Conservation (phyloP, 2,113 vertebrate genomes). For the Brachyhypopomus occidentalis region DNA sequence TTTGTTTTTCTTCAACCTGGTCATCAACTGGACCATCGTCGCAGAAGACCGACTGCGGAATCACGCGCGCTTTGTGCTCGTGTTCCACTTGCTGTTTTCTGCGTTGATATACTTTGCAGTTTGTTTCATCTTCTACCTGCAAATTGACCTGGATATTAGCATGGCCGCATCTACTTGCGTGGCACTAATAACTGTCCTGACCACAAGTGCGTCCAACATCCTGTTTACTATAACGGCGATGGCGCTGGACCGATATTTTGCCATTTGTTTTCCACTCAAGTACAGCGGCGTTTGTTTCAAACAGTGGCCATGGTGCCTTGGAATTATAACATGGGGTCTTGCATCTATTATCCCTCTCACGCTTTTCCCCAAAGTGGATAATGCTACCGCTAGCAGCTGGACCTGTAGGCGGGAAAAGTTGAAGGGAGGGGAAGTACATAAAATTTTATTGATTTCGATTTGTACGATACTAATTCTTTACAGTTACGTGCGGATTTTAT, state of each 20-base stretch:
- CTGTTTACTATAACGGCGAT: conserved; percentile 76
- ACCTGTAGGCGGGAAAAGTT: conserved; percentile 59
- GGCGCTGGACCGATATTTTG: conserved; percentile 75
- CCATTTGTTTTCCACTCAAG: conserved; percentile 75
- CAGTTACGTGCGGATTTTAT: conserved; percentile 72
- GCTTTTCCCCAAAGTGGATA: conserved; percentile 23
- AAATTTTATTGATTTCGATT: conserved; percentile 65
- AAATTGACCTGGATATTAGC: conserved; percentile 54
- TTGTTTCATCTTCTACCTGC: conserved; percentile 71
- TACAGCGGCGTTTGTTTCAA: conserved; percentile 59
- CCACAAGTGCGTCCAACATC: conserved; percentile 74
- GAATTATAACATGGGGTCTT: conserved; percentile 67
- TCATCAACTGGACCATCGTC: conserved; percentile 75
- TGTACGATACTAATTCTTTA: conserved; percentile 72
- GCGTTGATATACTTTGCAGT: conserved; percentile 69
- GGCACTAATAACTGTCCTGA: conserved; percentile 62
- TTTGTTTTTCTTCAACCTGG: conserved; percentile 73
- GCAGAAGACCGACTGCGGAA: conserved; percentile 65
- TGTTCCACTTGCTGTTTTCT: conserved; percentile 74
- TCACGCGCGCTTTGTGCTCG: conserved; percentile 74
- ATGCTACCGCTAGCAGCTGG: rapidly evolving
- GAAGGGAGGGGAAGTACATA: conserved; percentile 58
- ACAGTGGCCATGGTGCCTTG: conserved; percentile 70
- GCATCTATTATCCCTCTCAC: conserved; percentile 67
- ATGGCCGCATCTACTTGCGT: conserved; percentile 50